These are phyloP conservation scores for Leptura quadrifasciata DNA, from an alignment of 2,888 invertebrate species.

Conservation along the genomic window DNA sequence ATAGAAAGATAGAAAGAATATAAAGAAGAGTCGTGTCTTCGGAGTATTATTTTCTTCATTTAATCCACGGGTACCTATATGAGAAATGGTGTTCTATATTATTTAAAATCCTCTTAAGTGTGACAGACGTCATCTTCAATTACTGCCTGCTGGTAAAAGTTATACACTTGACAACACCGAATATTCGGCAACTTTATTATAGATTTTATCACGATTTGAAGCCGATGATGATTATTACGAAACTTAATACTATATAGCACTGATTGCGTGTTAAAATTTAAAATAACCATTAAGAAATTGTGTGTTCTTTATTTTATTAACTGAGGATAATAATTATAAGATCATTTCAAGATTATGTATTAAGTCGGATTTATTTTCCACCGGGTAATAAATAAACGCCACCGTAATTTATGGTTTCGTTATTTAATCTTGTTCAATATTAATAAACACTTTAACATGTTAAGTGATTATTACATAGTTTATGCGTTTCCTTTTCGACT, in stretches of 20 bases:
- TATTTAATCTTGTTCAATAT: slow-evolving; percentile 5
- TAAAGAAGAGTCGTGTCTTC: neutral
- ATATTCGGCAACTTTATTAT: slow-evolving; percentile 41
- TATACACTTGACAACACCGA: slow-evolving; percentile 39
- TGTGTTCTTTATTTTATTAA: slow-evolving; percentile 21
- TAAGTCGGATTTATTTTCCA: slow-evolving; percentile 14
- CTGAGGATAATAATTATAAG: slow-evolving; percentile 21
- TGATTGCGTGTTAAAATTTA: slow-evolving; percentile 10
- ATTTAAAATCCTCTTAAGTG: slow-evolving; percentile 47
- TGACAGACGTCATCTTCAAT: slow-evolving; percentile 51
- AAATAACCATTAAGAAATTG: slow-evolving; percentile 21
- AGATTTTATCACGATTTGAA: slow-evolving; percentile 40
- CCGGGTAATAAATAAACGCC: neutral
- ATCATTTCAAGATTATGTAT: slow-evolving; percentile 19
- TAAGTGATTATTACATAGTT: slow-evolving; percentile 12
- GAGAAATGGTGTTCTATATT: slow-evolving; percentile 46
- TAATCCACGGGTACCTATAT: slow-evolving; percentile 31
- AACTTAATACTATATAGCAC: slow-evolving; percentile 29
- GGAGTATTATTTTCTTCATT: slow-evolving; percentile 1
- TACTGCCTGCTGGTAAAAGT: slow-evolving; percentile 51
- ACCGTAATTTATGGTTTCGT: slow-evolving; percentile 17
- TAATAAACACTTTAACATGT: slow-evolving; percentile 21
- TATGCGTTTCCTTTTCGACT: too few species aligned
- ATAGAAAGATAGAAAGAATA: neutral
- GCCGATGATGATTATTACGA: slow-evolving; percentile 27